Conservation (phyloP, 2,888 invertebrate genomes). For the Oxyteleia sp. region DNA sequence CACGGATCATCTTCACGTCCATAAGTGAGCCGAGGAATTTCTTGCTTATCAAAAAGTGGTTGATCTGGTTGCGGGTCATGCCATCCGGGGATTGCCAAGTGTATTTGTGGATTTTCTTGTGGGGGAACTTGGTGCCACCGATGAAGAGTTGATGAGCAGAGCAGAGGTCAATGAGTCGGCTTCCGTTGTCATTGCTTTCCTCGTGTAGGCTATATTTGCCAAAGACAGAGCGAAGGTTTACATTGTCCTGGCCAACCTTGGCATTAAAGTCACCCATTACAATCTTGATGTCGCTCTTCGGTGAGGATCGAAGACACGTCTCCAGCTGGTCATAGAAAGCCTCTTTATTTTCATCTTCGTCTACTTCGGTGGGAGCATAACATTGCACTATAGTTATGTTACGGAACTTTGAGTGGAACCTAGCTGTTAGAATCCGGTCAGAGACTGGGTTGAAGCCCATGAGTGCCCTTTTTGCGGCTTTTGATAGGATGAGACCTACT, state of each 20-base stretch:
- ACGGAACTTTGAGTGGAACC: too few relatives aligned
- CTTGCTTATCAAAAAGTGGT: constrained; percentile 32
- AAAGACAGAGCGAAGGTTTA: background rate
- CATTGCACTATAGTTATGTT: too few relatives aligned
- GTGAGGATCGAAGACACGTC: too few relatives aligned
- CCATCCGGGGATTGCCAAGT: constrained; percentile 22
- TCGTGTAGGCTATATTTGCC: constrained; percentile 5
- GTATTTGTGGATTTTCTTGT: constrained; percentile 27
- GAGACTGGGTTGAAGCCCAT: too few relatives aligned
- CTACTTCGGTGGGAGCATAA: too few relatives aligned
- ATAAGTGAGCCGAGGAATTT: constrained; percentile 19
- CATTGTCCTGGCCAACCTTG: background rate
- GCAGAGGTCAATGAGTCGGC: constrained; percentile 2
- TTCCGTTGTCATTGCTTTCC: constrained; percentile 5
- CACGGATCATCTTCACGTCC: background rate
- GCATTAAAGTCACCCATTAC: constrained; percentile 3
- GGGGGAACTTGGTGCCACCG: background rate
- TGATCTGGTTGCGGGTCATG: constrained; percentile 21
- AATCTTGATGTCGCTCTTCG: too few relatives aligned
- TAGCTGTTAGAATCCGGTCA: too few relatives aligned
- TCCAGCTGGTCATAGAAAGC: too few relatives aligned
- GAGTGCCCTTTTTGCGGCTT: too few relatives aligned
- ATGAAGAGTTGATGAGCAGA: background rate
- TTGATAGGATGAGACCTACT: too few relatives aligned
- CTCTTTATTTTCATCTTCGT: too few relatives aligned